These are phyloP conservation scores for crab-eating macaque (Macaca fascicularis) DNA, from an alignment of 2,113 vertebrate genomes.

Conservation along the genomic window T2T-MFA8v1.1 NC_088387.1:38713001-38713500, in stretches of 20 bases:
- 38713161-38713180: neutral
- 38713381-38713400: conserved; percentile 14
- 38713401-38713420: neutral
- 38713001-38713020: neutral
- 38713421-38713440: neutral
- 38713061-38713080: neutral
- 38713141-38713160: neutral
- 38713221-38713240: neutral
- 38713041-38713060: neutral
- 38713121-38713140: neutral
- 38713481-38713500: neutral
- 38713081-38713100: neutral
- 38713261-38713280: conserved; percentile 31
- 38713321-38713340: conserved; percentile 53
- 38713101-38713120: neutral
- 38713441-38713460: neutral
- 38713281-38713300: conserved; percentile 59
- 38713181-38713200: neutral
- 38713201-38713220: neutral
- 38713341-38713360: conserved; percentile 46
- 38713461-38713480: neutral
- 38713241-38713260: conserved; percentile 42
- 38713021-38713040: neutral
- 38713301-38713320: conserved; percentile 67
- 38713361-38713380: conserved; percentile 65